Conservation (phyloP, 2,888 invertebrate genomes). For the Netelia inedita region DNA sequence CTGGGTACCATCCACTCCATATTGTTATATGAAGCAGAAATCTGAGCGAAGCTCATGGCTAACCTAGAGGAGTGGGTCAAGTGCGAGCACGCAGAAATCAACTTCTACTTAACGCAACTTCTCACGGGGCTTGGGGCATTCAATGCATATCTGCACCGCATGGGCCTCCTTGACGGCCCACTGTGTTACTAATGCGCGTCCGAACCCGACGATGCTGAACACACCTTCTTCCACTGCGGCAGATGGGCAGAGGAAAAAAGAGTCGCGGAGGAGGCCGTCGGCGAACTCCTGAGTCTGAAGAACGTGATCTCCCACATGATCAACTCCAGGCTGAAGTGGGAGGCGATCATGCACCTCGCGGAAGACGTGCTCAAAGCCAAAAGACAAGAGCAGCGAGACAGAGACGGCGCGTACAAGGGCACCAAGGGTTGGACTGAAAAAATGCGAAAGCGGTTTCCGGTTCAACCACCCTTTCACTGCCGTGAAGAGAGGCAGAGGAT, state of each 20-base stretch:
- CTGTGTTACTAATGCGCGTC: slow-evolving; percentile 15
- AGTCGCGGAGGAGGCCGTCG: background rate
- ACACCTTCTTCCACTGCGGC: slow-evolving; percentile 24
- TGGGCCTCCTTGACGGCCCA: background rate
- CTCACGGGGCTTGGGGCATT: slow-evolving; percentile 72
- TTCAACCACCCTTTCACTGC: background rate
- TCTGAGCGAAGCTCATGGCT: slow-evolving; percentile 27
- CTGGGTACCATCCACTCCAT: too few species aligned
- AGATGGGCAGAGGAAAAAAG: slow-evolving; percentile 7
- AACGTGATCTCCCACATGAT: slow-evolving; percentile 18
- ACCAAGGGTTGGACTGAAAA: slow-evolving; percentile 25
- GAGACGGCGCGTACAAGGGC: background rate
- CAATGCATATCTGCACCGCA: slow-evolving; percentile 48
- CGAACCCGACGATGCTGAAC: background rate
- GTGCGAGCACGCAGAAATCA: slow-evolving; percentile 39
- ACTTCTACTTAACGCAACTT: slow-evolving; percentile 71
- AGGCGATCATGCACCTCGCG: background rate
- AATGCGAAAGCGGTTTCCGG: slow-evolving; percentile 48
- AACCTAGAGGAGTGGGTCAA: slow-evolving; percentile 24
- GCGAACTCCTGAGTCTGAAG: background rate
- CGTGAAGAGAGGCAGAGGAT: slow-evolving; percentile 11
- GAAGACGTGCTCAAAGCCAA: background rate
- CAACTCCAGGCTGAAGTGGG: slow-evolving; percentile 20
- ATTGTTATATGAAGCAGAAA: too few species aligned
- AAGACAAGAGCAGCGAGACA: background rate